phyloP scores from a whole-genome alignment of 2,888 invertebrate genomes.

The Trichogramma dendrolimi region DNA sequence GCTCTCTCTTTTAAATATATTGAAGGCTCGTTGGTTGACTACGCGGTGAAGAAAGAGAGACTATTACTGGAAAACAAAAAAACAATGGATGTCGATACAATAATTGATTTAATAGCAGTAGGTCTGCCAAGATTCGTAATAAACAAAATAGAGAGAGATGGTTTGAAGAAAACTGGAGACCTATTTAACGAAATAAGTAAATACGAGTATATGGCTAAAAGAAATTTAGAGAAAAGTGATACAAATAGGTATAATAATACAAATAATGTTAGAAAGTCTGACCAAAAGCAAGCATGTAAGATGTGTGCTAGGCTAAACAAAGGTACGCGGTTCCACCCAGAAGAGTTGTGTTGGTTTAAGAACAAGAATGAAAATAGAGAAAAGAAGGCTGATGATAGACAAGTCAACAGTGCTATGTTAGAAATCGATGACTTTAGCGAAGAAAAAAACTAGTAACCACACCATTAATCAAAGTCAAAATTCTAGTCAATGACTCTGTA shows the following conservation, averaged over 20 bases:
- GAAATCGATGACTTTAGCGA: conserved; percentile 24
- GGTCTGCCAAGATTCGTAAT: conserved; percentile 37
- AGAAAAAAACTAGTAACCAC: conserved; percentile 30
- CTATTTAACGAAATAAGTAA: conserved; percentile 38
- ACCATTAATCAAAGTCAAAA: conserved; percentile 32
- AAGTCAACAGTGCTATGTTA: conserved; percentile 21
- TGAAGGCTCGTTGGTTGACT: conserved; percentile 23
- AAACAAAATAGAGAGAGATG: conserved; percentile 38
- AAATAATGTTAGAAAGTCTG: neutral
- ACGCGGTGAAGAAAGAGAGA: conserved; percentile 27
- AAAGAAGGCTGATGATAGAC: neutral
- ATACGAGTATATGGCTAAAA: conserved; percentile 35
- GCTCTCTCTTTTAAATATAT: conserved; percentile 25
- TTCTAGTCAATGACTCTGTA: conserved; percentile 24
- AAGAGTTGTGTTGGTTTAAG: conserved; percentile 29
- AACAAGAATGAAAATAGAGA: conserved; percentile 16
- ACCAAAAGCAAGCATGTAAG: conserved; percentile 18
- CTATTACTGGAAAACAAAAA: conserved; percentile 30
- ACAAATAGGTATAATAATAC: conserved; percentile 13
- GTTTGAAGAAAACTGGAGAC: conserved; percentile 34
- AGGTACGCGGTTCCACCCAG: conserved; percentile 27
- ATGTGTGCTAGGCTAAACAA: conserved; percentile 23
- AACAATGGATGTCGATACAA: conserved; percentile 29
- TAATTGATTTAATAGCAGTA: conserved; percentile 38
- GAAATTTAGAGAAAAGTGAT: conserved; percentile 27